Percentiles rank a stretch among this genome's conserved stretches.
These are phyloP conservation scores for Riparia riparia DNA, from an alignment of 2,113 vertebrate genomes.

Conservation along the genomic window DNA sequence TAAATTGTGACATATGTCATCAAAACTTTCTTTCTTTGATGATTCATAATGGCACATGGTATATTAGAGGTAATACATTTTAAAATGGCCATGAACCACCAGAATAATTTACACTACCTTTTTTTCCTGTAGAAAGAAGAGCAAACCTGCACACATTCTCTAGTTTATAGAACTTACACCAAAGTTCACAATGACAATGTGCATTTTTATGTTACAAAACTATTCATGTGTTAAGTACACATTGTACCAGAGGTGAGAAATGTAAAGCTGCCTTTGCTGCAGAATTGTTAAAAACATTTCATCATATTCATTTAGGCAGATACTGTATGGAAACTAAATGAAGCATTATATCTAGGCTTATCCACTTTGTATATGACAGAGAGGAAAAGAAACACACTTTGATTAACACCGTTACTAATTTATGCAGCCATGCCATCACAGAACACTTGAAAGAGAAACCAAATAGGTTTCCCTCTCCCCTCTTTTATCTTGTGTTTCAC, in stretches of 20 bases:
- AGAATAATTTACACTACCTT: neutral
- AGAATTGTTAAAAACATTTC: neutral
- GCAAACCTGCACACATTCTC: neutral
- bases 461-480: neutral
- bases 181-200: neutral
- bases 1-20: slow-evolving; percentile 12
- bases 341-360: neutral
- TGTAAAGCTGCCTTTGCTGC: neutral
- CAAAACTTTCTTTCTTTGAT: neutral
- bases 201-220: neutral
- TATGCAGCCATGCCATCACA: neutral
- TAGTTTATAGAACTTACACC: neutral
- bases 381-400: neutral
- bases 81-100: neutral
- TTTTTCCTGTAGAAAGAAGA: neutral
- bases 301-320: neutral
- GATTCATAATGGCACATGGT: neutral
- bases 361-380: neutral
- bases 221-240: neutral
- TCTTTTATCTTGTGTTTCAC: neutral
- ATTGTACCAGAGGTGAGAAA: neutral
- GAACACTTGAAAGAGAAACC: neutral
- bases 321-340: neutral
- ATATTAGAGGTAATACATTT: neutral
- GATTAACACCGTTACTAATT: neutral